Conservation (phyloP, 2,113 vertebrate genomes). For the Empidonax traillii region DNA sequence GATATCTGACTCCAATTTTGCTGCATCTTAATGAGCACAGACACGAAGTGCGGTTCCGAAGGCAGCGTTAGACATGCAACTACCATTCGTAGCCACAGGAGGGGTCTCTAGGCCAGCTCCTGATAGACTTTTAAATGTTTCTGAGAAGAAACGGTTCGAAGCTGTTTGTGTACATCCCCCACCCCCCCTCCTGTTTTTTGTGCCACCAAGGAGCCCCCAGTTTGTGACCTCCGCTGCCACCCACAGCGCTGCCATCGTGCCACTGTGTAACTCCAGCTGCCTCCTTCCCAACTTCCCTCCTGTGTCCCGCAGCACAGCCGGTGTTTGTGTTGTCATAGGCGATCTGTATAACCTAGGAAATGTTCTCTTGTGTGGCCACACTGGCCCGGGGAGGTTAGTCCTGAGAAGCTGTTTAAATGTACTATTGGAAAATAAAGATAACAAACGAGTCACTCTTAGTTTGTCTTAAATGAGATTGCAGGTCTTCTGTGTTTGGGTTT, state of each 20-base stretch:
- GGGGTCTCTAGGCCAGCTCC: slow-evolving; percentile 6
- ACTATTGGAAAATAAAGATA: slow-evolving; percentile 55
- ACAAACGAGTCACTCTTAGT: not conserved
- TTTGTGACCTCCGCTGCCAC: not conserved
- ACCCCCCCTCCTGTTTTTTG: not conserved
- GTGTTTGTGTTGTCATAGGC: not conserved
- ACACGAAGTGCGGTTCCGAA: not conserved
- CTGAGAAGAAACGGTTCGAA: not conserved
- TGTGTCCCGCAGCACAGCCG: not conserved
- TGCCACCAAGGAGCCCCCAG: not conserved
- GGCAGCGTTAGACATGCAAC: not conserved
- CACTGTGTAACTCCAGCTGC: not conserved
- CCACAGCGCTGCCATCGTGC: not conserved
- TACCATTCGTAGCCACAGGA: slow-evolving; percentile 35
- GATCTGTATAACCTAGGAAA: slow-evolving; percentile 4
- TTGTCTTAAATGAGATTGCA: slow-evolving; percentile 42
- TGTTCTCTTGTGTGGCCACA: not conserved
- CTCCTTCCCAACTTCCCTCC: not conserved
- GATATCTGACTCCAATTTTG: not conserved
- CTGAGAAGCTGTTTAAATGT: slow-evolving; percentile 52
- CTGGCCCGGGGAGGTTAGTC: not conserved
- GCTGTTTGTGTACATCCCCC: not conserved
- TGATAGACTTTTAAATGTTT: not conserved
- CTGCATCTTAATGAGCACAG: not conserved
- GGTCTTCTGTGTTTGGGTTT: not conserved